Conservation (phyloP, 2,888 invertebrate species). For the Agrotis segetum region DNA sequence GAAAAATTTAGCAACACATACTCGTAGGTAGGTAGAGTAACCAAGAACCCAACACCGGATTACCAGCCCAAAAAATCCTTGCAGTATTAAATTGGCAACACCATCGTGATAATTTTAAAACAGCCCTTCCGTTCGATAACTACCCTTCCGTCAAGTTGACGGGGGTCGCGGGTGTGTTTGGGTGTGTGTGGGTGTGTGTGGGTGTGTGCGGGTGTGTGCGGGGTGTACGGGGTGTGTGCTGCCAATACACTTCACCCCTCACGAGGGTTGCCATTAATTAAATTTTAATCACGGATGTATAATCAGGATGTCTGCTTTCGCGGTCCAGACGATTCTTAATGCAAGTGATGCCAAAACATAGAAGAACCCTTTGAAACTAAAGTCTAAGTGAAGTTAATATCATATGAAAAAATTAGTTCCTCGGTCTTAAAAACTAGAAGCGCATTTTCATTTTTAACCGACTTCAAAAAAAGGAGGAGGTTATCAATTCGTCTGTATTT, state of each 20-base stretch:
- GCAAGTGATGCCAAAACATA: too few species aligned
- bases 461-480: too few species aligned
- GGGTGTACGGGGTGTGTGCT: background rate
- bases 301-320: conserved; percentile 22
- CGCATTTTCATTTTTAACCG: too few species aligned
- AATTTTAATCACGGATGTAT: conserved; percentile 52
- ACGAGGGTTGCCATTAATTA: conserved; percentile 50
- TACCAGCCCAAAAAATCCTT: conserved; percentile 28
- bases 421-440: too few species aligned
- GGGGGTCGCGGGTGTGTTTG: conserved; percentile 16
- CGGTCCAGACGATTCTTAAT: background rate
- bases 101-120: conserved; percentile 41
- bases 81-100: conserved; percentile 38
- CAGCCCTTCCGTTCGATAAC: conserved; percentile 30
- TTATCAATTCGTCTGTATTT: too few species aligned
- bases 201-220: background rate
- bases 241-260: conserved; percentile 47
- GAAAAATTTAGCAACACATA: conserved; percentile 3
- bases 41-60: conserved; percentile 15
- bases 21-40: background rate
- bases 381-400: too few species aligned
- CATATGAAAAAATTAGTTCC: too few species aligned
- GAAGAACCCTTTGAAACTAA: too few species aligned
- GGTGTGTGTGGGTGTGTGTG: background rate
- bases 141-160: conserved; percentile 52